A percentile compares a stretch with the other conserved stretches of the same genome.
phyloP scores from a whole-genome alignment of 2,888 invertebrate species.

The Myopa tessellatipennis region DNA sequence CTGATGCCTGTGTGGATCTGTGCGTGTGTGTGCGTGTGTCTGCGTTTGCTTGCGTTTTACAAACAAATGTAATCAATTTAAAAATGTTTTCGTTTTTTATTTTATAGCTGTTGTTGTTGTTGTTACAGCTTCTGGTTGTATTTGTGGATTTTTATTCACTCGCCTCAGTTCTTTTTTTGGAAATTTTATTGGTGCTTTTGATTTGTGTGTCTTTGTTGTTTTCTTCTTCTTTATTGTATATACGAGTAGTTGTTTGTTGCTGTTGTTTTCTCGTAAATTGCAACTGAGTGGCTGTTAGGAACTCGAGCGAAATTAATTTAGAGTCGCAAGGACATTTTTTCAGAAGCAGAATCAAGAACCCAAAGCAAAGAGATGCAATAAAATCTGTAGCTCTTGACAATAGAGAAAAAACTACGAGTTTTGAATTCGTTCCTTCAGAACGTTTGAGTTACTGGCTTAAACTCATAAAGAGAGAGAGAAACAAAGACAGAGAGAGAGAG shows the following conservation, averaged over 20 bases:
- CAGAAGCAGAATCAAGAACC: neutral
- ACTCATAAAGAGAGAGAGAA: no score
- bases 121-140: neutral
- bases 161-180: neutral
- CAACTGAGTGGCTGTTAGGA: neutral
- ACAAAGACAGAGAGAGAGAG: neutral
- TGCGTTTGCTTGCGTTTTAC: neutral
- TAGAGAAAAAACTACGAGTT: neutral
- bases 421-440: no score
- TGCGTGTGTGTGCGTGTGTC: neutral
- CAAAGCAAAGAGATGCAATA: neutral
- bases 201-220: neutral
- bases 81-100: slow-evolving; percentile 5
- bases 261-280: slow-evolving; percentile 10
- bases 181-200: neutral
- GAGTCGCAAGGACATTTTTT: neutral
- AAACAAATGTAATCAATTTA: slow-evolving; percentile 24
- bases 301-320: slow-evolving; percentile 4
- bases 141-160: neutral
- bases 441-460: no score
- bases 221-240: neutral
- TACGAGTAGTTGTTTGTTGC: neutral
- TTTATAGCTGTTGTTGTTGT: neutral
- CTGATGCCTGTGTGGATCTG: neutral
- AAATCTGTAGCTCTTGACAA: neutral